A percentile compares a stretch with the other conserved stretches of the same genome.
Conservation (phyloP, 2,113 vertebrate species). For the Falcunculus frontatus region DNA sequence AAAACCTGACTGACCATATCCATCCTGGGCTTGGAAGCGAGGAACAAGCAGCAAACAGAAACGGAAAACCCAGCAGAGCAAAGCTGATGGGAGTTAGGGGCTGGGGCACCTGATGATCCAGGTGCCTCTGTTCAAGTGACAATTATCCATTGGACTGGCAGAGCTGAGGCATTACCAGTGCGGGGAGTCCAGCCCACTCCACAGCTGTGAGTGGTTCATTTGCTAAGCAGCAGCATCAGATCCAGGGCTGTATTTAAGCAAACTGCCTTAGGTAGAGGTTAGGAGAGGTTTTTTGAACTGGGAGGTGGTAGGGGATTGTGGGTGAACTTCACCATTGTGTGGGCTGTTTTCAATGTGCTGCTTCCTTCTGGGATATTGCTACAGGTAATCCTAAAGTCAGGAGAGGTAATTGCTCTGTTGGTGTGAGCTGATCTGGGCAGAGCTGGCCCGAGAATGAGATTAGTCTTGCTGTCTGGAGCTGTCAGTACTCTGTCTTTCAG, state of each 20-base stretch:
- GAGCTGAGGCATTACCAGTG: neutral
- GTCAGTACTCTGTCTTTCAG: neutral
- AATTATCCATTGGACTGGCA: neutral
- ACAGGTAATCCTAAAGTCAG: neutral
- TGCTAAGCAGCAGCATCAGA: neutral
- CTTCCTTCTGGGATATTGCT: neutral
- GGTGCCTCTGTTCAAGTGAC: neutral
- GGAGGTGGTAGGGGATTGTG: neutral
- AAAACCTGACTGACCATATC: neutral
- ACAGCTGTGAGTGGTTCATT: neutral
- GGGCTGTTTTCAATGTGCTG: neutral
- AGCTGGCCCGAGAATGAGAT: neutral
- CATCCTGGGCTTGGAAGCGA: neutral
- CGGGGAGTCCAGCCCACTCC: neutral
- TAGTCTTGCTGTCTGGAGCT: neutral
- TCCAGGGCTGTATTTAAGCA: neutral
- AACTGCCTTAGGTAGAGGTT: neutral
- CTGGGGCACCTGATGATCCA: neutral
- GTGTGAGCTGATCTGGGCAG: neutral
- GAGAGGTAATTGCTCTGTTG: neutral
- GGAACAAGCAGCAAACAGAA: neutral
- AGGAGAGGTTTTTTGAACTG: neutral
- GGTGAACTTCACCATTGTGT: accelerated
- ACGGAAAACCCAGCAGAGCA: neutral
- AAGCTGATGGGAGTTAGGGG: neutral